Percentiles rank a stretch among this genome's conserved stretches.
These are phyloP conservation scores for Bubo scandiacus DNA, from an alignment of 2,113 vertebrate species.

Conservation along the genomic window DNA sequence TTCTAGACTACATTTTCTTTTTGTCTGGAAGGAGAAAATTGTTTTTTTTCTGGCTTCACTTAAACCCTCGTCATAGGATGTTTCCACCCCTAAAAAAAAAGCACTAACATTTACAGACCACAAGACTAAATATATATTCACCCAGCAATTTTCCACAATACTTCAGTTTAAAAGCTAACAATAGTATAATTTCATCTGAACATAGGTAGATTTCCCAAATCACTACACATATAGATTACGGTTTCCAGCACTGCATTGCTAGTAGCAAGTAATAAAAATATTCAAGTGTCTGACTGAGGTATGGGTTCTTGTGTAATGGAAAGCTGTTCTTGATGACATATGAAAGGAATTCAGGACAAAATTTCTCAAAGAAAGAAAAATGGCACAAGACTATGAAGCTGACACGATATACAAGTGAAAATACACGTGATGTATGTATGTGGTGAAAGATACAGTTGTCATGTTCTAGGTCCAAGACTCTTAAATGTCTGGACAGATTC, in stretches of 20 bases:
- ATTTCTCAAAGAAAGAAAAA: background rate
- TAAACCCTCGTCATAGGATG: background rate
- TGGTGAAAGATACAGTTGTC: background rate
- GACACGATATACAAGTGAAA: background rate
- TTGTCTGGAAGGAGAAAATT: background rate
- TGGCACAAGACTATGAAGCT: background rate
- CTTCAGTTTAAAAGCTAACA: background rate
- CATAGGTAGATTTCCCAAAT: background rate
- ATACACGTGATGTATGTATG: fast-evolving
- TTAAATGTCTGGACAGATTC: background rate
- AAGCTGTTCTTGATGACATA: background rate
- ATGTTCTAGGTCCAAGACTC: background rate
- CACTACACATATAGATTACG: background rate
- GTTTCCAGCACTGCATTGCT: background rate
- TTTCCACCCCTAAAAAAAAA: background rate
- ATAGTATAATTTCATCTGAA: background rate
- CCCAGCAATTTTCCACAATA: background rate
- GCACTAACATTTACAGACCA: background rate
- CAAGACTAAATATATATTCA: background rate
- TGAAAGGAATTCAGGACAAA: background rate
- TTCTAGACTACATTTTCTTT: background rate
- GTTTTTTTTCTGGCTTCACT: background rate
- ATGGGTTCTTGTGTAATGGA: background rate
- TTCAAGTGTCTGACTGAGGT: background rate
- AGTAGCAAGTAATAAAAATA: background rate